Percentiles rank a stretch among this genome's conserved stretches.
These are phyloP conservation scores for Podilymbus podiceps DNA, from an alignment of 2,113 vertebrate genomes.

Conservation along the genomic window DNA sequence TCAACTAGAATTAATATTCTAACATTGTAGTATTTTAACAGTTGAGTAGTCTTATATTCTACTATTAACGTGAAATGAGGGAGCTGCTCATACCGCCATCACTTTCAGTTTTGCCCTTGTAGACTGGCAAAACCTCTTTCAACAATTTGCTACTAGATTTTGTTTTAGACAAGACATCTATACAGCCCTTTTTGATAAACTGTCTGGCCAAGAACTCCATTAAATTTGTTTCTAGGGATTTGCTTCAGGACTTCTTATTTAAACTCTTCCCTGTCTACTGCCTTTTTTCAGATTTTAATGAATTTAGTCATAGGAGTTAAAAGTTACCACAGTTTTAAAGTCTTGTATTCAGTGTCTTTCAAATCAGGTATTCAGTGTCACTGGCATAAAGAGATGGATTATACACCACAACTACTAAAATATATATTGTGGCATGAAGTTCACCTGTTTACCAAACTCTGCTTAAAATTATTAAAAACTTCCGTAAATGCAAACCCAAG, in stretches of 20 bases:
- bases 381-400: accelerated
- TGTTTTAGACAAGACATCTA: background rate
- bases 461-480: background rate
- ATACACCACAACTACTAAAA: background rate
- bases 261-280: background rate
- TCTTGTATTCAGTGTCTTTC: background rate
- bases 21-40: too few species aligned
- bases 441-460: background rate
- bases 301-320: background rate
- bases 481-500: background rate
- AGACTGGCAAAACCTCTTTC: background rate
- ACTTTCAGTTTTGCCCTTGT: background rate
- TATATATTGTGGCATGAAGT: background rate
- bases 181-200: background rate
- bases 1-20: background rate
- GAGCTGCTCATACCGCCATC: background rate
- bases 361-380: background rate
- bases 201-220: background rate
- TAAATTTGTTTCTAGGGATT: background rate
- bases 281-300: background rate
- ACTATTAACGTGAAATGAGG: background rate
- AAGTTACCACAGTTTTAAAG: background rate
- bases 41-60: background rate
- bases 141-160: background rate
- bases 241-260: background rate